phyloP scores from a whole-genome alignment of 2,888 invertebrate genomes.

The Coelogynopora nodosa region DNA sequence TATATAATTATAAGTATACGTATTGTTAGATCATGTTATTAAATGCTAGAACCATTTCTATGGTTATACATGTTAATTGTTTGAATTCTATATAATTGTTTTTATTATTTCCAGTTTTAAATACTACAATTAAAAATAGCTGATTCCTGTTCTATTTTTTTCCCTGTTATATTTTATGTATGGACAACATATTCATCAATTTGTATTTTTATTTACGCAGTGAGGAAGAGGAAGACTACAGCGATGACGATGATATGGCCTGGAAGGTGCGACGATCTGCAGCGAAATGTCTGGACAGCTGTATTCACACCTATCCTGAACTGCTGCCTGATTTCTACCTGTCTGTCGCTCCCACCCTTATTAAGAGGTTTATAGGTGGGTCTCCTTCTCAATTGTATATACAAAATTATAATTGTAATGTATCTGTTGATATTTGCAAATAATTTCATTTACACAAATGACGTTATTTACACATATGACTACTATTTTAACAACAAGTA shows the following conservation, averaged over 20 bases:
- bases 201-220: slow-evolving; percentile 47
- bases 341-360: slow-evolving; percentile 82
- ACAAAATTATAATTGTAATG: background rate
- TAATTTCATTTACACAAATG: background rate
- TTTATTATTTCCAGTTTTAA: too few species aligned
- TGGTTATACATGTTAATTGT: too few species aligned
- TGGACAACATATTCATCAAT: background rate
- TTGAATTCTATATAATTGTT: too few species aligned
- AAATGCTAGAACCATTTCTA: too few species aligned
- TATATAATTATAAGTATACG: too few species aligned
- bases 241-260: slow-evolving; percentile 98
- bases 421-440: too few species aligned
- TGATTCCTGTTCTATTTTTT: too few species aligned
- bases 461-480: too few species aligned
- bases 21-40: too few species aligned
- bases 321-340: slow-evolving; percentile 81
- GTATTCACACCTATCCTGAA: slow-evolving; percentile 86
- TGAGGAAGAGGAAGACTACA: slow-evolving; percentile 83
- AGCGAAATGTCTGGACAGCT: slow-evolving; percentile 92
- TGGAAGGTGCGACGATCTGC: slow-evolving; percentile 92
- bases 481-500: slow-evolving; percentile 35
- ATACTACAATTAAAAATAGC: too few species aligned
- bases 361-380: slow-evolving; percentile 82
- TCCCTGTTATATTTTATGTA: background rate
- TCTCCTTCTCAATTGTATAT: background rate